Evolutionary conservation across 2,888 invertebrate genomes (phyloP).

Genomic region (Drosophila flavopinicola): DNA sequence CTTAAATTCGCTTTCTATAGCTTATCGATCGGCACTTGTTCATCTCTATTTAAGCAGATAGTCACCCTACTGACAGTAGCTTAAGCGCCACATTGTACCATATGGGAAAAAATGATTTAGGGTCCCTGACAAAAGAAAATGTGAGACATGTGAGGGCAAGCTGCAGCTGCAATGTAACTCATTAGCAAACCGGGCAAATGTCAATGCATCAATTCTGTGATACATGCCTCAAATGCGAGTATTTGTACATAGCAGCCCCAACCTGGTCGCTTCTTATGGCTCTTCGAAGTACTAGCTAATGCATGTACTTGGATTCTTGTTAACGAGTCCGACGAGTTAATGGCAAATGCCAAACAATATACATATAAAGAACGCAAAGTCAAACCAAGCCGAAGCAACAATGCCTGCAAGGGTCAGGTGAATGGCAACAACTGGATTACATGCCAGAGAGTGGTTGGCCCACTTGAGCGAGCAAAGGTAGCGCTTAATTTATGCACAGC

Average conservation of each 20-base stretch:
- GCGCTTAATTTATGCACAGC: conserved; percentile 61
- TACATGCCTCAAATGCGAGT: conserved; percentile 7
- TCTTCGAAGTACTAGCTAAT: neutral
- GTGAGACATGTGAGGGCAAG: neutral
- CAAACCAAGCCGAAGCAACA: conserved; percentile 2
- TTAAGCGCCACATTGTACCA: neutral
- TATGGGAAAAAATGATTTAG: neutral
- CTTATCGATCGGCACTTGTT: too few species aligned
- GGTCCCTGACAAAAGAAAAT: conserved; percentile 3
- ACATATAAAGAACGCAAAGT: neutral
- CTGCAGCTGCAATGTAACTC: conserved; percentile 11
- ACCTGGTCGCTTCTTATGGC: neutral
- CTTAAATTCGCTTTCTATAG: too few species aligned
- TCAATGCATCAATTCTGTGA: conserved; percentile 6
- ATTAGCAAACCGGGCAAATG: conserved; percentile 21
- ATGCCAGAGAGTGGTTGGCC: neutral
- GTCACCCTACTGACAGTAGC: neutral
- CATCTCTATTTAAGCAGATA: too few species aligned
- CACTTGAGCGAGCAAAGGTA: conserved; percentile 1
- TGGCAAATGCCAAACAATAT: conserved; percentile 22
- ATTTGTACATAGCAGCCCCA: too few species aligned
- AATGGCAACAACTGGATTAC: neutral
- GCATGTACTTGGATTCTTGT: conserved; percentile 13
- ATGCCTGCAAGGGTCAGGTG: conserved; percentile 16
- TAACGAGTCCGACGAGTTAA: conserved; percentile 2